Evolutionary conservation across 1,140 invertebrate genomes (phyloP), one percentile per base, ranked within the genome.

Genomic region (Leptinotarsa defecta): DNA sequence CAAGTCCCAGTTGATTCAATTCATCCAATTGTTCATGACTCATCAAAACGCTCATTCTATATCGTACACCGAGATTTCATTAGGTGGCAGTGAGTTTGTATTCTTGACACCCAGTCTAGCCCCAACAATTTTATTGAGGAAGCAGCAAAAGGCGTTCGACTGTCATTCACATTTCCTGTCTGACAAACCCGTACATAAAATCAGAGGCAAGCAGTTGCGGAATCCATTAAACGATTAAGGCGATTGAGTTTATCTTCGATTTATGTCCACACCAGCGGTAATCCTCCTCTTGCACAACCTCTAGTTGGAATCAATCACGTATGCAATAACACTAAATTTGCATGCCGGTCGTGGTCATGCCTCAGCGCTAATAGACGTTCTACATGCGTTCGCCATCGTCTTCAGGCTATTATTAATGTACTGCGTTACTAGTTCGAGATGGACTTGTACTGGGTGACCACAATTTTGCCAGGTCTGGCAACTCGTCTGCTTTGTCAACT

Each of bases 241-340:
- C 76, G 68, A 69, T 78, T 74, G 34, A 49, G 75, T 78, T 80
- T 81, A 81, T 81, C 78, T 74, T 68, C 62, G 76, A 81, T 81
- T 81, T 81, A 81, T 79, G 77, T 72, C 75, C 43, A 61, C 67
- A 72, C 67, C 74, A 77, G 74, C 74, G 48, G 73, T 77, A 77
- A 79, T 76, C 76, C 74, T 71, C 52, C 65, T 72, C 69, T 75
- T 77, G 74, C 73, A 75, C 63, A 73, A 43, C 69, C 73, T 77
- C 75, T 71, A 78, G 77, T 49, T 72, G 48, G 69, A 80, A 80
- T 81, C 80, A 80, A 81, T 81, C 80, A 81, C 75, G 68, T 76
- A 61, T 75, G 80, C 80, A 81, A 80, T 81, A 81, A 81, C 80
- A 81, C 74, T 81, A 81, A 81, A 81, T 81, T 77, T 81, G 78